phyloP scores from a whole-genome alignment of 2,797 vertebrate species.

The Astyanax mexicanus region DNA sequence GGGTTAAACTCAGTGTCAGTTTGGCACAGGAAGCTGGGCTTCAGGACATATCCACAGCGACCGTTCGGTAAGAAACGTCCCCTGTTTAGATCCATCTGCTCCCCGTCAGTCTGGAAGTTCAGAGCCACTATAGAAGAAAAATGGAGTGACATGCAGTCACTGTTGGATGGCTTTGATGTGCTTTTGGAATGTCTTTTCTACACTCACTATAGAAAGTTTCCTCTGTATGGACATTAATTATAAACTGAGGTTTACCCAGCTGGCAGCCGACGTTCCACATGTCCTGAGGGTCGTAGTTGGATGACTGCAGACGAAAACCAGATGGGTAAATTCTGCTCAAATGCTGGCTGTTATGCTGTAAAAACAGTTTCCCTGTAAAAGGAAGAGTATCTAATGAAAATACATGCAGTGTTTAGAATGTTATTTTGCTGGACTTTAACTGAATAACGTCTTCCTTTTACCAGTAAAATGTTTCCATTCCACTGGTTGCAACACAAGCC shows the following conservation, averaged over 20 bases:
- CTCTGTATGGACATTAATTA: neutral
- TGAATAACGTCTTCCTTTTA: too few species aligned
- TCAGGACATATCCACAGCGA: slow-evolving; percentile 86
- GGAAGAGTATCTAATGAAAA: neutral
- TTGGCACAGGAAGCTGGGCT: slow-evolving; percentile 83
- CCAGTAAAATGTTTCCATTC: too few species aligned
- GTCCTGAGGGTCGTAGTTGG: slow-evolving; percentile 95
- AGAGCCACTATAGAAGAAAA: slow-evolving; percentile 83
- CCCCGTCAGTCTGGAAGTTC: slow-evolving; percentile 93
- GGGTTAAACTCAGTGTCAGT: slow-evolving; percentile 80
- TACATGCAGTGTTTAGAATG: too few species aligned
- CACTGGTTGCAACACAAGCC: too few species aligned
- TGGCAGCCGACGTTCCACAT: slow-evolving; percentile 97
- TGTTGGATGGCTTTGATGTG: neutral
- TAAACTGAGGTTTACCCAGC: slow-evolving; percentile 87
- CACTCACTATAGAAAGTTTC: neutral
- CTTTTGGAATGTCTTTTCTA: neutral
- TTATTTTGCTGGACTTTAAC: too few species aligned
- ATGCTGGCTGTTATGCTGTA: slow-evolving; percentile 82
- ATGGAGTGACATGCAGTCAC: neutral
- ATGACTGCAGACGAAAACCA: slow-evolving; percentile 87
- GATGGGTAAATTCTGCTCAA: slow-evolving; percentile 84
- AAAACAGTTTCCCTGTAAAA: slow-evolving; percentile 76
- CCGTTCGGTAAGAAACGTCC: slow-evolving; percentile 90
- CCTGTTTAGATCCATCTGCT: slow-evolving; percentile 92